Base-by-base conservation (phyloP, 1,140 invertebrate species). In the Cherax quadricarinatus region DNA sequence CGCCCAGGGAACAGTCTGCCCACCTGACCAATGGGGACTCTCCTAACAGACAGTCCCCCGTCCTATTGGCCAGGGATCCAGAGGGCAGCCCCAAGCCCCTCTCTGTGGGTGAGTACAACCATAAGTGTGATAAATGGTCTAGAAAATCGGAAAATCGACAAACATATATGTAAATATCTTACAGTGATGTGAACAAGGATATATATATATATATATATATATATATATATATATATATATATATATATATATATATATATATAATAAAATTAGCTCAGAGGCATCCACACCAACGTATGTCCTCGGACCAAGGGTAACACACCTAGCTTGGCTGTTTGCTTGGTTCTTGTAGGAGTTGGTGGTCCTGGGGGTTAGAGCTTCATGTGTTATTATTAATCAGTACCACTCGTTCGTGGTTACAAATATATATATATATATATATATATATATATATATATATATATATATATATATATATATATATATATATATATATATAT, bases 21-120 rank as follows among this genome's bases (percentile, higher is more conserved):
- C 92, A 93, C 60, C 62, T 93, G 87, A 89, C 92, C 92, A 93
- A 93, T 89, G 92, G 92, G 82, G 87, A 93, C 49, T 93, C 92
- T 21, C 92, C 92, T 6, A 89, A 75, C 70, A 93, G 92, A 51
- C 86, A 93, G 24, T 93, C 92, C 6, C 92, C 92, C 41, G 81
- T 93, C 41, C 41, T 84, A 89, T 89, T 93, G 92, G 87, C 82
- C 57, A 85, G 92, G 80, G 92, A 93, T 14, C 70, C 92, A 41
- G 81, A 89, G 24, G 83, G 57, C 10, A 93, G 92, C 87, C 92
- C 92, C 21, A 88, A 89, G 75, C 92, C 92, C 57, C 48, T 89
- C 60, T 70, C 87, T 49, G 84, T 89, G 10, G 87, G 92, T 93
- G 75, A 93, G 89, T 91, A 91, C 16, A 66, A n/a, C 30, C 30